Percentiles rank a stretch among this genome's conserved stretches.
Evolutionary conservation across 2,888 invertebrate genomes (phyloP).

Genomic region (Lacanobia oleracea): DNA sequence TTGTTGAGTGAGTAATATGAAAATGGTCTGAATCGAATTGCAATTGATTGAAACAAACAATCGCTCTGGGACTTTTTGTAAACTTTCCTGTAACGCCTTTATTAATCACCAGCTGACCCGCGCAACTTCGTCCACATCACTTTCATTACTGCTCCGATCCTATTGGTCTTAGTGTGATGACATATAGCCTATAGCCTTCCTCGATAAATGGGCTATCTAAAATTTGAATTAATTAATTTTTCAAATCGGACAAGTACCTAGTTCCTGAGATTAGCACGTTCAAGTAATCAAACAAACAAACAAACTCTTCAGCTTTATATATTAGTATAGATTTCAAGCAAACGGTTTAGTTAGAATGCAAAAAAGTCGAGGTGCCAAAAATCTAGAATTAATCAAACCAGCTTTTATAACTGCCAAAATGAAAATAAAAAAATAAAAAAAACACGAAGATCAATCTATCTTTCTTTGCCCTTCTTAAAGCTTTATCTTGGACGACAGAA

Average conservation of each 20-base stretch:
- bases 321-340: too few species aligned
- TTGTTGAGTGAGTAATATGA: not conserved
- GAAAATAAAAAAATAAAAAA: not conserved
- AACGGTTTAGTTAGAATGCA: not conserved
- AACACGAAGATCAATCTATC: not conserved
- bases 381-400: not conserved
- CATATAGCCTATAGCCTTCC: too few species aligned
- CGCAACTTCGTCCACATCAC: too few species aligned
- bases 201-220: too few species aligned
- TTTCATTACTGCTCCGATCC: too few species aligned
- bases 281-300: too few species aligned
- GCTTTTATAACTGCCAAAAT: not conserved
- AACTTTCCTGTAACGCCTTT: not conserved
- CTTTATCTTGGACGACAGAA: not conserved
- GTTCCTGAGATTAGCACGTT: too few species aligned
- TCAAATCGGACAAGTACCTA: too few species aligned
- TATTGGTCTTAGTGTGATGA: too few species aligned
- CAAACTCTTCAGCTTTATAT: too few species aligned
- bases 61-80: not conserved
- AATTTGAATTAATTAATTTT: too few species aligned
- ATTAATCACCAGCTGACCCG: too few species aligned
- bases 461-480: not conserved
- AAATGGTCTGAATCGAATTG: not conserved
- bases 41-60: conserved; percentile 3
- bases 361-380: not conserved